phyloP scores from a whole-genome alignment of 2,113 vertebrate species.

The Lipophrys pholis region DNA sequence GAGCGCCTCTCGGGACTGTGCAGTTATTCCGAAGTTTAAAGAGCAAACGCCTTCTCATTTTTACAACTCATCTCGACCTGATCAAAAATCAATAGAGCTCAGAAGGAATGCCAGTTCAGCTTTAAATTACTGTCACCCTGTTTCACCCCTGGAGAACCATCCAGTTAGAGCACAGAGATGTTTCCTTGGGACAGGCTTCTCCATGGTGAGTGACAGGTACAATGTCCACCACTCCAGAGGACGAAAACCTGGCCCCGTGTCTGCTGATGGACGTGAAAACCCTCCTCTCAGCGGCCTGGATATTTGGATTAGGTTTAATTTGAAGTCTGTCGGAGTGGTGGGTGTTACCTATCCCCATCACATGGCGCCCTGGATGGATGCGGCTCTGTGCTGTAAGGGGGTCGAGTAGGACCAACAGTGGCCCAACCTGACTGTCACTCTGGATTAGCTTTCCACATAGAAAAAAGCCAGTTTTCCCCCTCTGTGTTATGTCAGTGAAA shows the following conservation, averaged over 20 bases:
- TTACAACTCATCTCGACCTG: conserved; percentile 52
- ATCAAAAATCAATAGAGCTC: conserved; percentile 58
- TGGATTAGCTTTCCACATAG: conserved; percentile 57
- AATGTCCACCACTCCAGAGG: conserved; percentile 18
- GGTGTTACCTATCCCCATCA: conserved; percentile 66
- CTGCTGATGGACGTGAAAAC: conserved; percentile 40
- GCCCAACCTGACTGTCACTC: conserved; percentile 65
- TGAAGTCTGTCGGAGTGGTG: conserved; percentile 37
- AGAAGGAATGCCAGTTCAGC: conserved; percentile 20
- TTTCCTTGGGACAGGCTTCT: conserved; percentile 13
- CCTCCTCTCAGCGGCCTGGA: conserved; percentile 27
- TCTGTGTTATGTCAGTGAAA: conserved; percentile 70
- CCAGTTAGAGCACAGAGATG: background rate
- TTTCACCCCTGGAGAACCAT: conserved; percentile 33
- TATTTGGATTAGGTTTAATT: conserved; percentile 66
- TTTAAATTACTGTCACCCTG: conserved; percentile 49
- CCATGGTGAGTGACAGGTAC: conserved; percentile 51
- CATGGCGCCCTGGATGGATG: conserved; percentile 31
- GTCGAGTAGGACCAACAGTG: conserved; percentile 44
- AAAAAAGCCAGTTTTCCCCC: conserved; percentile 43
- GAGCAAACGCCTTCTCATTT: conserved; percentile 43
- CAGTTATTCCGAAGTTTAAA: conserved; percentile 54
- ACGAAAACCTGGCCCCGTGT: conserved; percentile 11
- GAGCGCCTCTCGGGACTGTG: conserved; percentile 18
- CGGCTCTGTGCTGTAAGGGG: conserved; percentile 7